Base-by-base conservation (phyloP, 2,797 vertebrate genomes). In the Megalops cyprinoides region DNA sequence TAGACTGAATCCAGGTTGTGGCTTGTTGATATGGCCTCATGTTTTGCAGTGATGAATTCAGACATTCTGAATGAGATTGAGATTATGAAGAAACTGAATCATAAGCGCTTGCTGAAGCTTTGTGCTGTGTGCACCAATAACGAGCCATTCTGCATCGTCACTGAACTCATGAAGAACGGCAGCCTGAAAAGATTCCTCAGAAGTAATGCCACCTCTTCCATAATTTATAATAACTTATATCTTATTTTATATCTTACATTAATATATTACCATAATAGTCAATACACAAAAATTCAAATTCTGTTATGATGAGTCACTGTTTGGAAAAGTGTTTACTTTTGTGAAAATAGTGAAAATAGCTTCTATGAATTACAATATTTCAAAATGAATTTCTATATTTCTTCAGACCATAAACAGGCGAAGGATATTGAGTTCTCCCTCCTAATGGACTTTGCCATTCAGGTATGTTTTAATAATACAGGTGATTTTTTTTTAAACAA, bases 1-100 rank as follows among this genome's bases (percentile, higher is more conserved):
- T n/a, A n/a, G n/a, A n/a, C n/a, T n/a, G n/a, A n/a, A n/a, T n/a
- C n/a, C n/a, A n/a, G n/a, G n/a, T n/a, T n/a, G n/a, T n/a, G n/a
- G n/a, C n/a, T n/a, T n/a, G n/a, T n/a, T n/a, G n/a, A 14, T 4
- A 23, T 49, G 65, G 46, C 8, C 28, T 46, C 14, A 12, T 48
- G 10, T 14, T 76, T 60, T 78, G n/a, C 81, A 87, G 86, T 53
- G 2, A 60, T 76, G 44, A 84, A 84, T 42, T 39, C 74, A 28
- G 76, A 84, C 5, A 82, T 89, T 80, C 78, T 83, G 49, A 84
- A 85, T 31, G 87, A 90, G 79, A 85, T 86, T 5, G 81, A 87
- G 8, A 90, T 90, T 78, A 90, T 92, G 90, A 87, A 88, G 83
- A 85, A 85, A 23, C 81, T 90, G 77, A 81, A 53, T n/a, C 91